These are phyloP conservation scores for human (Homo sapiens) DNA, from an alignment of 2,113 vertebrate genomes.

Conservation along the genomic window GRCh38 chr5:168218001-168218500, in stretches of 20 bases:
- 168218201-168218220: constrained; percentile 98
- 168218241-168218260: constrained; percentile 98
- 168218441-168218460: constrained; percentile 99
- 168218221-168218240: constrained; percentile 99
- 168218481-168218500: constrained; percentile 97
- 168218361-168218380: constrained; percentile 98
- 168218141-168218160: constrained; percentile 98
- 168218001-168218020: background rate
- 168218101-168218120: constrained; percentile 65
- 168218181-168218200: constrained; percentile 98
- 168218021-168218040: background rate
- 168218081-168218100: background rate
- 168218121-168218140: constrained; percentile 99
- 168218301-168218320: constrained; percentile 97
- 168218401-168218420: constrained; percentile 98
- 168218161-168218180: constrained; percentile 99
- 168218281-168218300: constrained; percentile 99
- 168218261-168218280: constrained; percentile 99
- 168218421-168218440: constrained; percentile 95
- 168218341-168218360: constrained; percentile 97
- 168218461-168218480: constrained; percentile 99
- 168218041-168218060: background rate
- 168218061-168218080: fast-evolving
- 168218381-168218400: constrained; percentile 96
- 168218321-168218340: constrained; percentile 97